Evolutionary conservation across 2,113 vertebrate species (phyloP).

Genomic region (Etheostoma spectabile): DNA sequence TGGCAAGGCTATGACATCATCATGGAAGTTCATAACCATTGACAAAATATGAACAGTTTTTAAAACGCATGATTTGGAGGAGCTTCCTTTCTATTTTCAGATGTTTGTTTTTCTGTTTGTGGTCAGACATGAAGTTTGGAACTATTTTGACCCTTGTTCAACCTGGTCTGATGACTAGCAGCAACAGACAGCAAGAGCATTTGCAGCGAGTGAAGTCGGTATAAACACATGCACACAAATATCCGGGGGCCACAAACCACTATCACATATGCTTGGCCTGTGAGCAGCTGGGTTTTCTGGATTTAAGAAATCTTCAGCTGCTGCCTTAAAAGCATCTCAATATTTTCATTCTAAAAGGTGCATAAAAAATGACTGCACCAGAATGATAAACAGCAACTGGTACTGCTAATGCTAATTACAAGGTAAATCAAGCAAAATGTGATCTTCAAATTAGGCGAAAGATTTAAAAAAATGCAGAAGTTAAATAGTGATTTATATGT

Average conservation of each 20-base stretch:
- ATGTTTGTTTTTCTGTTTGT: background rate
- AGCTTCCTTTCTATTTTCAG: background rate
- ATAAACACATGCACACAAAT: slow-evolving; percentile 42
- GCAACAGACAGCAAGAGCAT: slow-evolving; percentile 7
- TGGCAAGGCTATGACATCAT: background rate
- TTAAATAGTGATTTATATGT: slow-evolving; percentile 1
- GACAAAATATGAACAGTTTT: background rate
- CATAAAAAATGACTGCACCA: slow-evolving; percentile 13
- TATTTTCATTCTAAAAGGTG: background rate
- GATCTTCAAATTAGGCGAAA: background rate
- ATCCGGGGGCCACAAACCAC: slow-evolving; percentile 21
- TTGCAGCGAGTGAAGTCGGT: slow-evolving; percentile 14
- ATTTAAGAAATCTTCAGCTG: slow-evolving; percentile 39
- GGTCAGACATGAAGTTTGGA: slow-evolving; percentile 13
- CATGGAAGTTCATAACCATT: background rate
- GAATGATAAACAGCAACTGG: slow-evolving; percentile 14
- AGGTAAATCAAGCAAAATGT: background rate
- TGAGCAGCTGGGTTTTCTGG: slow-evolving; percentile 51
- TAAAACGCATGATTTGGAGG: background rate
- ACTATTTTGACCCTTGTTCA: background rate
- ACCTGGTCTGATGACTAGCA: slow-evolving; percentile 15
- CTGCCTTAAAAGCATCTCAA: slow-evolving; percentile 3
- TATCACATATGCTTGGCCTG: slow-evolving; percentile 35
- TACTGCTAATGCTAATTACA: slow-evolving; percentile 19
- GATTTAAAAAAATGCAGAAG: background rate